Evolutionary conservation across 2,888 invertebrate genomes (phyloP).

Genomic region (Brachypalpus laphriformis): DNA sequence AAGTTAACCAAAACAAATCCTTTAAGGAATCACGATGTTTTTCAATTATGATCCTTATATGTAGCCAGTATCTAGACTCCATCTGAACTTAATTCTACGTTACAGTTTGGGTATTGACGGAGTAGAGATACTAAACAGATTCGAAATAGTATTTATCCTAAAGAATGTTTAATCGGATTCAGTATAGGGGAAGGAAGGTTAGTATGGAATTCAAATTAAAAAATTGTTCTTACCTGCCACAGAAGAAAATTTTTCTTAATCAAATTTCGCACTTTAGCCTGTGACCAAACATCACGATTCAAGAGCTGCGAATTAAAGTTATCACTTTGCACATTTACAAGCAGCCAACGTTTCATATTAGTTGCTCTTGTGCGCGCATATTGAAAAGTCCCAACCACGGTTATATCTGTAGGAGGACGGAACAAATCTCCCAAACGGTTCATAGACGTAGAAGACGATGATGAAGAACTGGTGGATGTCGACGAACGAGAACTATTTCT

Average conservation of each 20-base stretch:
- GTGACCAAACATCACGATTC: conserved; percentile 89
- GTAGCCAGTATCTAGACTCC: too few relatives aligned
- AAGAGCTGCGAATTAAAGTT: conserved; percentile 88
- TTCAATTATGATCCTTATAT: too few relatives aligned
- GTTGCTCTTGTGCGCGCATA: conserved; percentile 85
- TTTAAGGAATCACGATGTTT: too few relatives aligned
- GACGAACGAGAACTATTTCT: conserved; percentile 56
- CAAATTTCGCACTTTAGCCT: conserved; percentile 85
- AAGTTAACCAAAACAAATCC: too few relatives aligned
- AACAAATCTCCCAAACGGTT: conserved; percentile 87
- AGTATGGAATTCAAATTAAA: too few relatives aligned
- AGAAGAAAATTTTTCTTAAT: conserved; percentile 87
- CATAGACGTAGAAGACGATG: conserved; percentile 78
- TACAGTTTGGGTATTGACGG: too few relatives aligned
- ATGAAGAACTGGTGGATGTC: conserved; percentile 65
- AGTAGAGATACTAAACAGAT: too few relatives aligned
- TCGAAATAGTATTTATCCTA: too few relatives aligned
- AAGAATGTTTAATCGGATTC: too few relatives aligned
- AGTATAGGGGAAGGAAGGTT: too few relatives aligned
- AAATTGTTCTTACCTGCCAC: conserved; percentile 85
- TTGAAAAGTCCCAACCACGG: conserved; percentile 85
- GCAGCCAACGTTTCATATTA: conserved; percentile 86
- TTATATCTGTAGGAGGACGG: conserved; percentile 87
- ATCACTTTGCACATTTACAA: conserved; percentile 88
- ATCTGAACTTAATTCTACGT: too few relatives aligned